phyloP scores from a whole-genome alignment of 2,113 vertebrate species.

The Recurvirostra avosetta region DNA sequence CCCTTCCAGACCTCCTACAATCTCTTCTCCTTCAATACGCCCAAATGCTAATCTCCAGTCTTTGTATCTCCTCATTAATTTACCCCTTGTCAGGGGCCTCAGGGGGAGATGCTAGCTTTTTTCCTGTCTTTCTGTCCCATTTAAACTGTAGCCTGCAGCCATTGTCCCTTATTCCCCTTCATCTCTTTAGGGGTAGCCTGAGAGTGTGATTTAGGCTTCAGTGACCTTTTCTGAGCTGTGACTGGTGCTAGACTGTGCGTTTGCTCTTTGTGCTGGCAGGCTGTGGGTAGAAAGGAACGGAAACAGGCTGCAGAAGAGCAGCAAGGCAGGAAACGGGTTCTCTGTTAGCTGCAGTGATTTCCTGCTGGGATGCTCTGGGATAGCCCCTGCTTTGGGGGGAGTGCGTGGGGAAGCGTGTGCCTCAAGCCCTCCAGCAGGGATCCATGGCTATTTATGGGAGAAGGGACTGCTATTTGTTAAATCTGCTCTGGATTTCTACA shows the following conservation, averaged over 20 bases:
- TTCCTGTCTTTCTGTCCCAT: background rate
- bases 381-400: background rate
- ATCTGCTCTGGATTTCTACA: background rate
- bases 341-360: background rate
- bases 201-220: background rate
- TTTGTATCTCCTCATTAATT: conserved; percentile 16
- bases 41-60: background rate
- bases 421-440: background rate
- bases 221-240: background rate
- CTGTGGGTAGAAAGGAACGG: background rate
- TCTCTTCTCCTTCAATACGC: background rate
- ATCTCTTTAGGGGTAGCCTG: background rate
- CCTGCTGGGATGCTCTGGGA: background rate
- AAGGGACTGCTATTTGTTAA: background rate
- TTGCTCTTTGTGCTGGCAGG: background rate
- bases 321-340: background rate
- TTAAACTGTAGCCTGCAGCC: background rate
- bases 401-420: background rate
- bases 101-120: background rate
- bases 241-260: background rate
- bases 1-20: background rate
- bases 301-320: background rate
- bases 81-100: background rate
- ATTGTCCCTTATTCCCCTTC: background rate
- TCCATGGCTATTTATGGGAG: accelerated